Evolutionary conservation across 1,140 invertebrate species (phyloP).

Genomic region (Chironomus striatipennis): DNA sequence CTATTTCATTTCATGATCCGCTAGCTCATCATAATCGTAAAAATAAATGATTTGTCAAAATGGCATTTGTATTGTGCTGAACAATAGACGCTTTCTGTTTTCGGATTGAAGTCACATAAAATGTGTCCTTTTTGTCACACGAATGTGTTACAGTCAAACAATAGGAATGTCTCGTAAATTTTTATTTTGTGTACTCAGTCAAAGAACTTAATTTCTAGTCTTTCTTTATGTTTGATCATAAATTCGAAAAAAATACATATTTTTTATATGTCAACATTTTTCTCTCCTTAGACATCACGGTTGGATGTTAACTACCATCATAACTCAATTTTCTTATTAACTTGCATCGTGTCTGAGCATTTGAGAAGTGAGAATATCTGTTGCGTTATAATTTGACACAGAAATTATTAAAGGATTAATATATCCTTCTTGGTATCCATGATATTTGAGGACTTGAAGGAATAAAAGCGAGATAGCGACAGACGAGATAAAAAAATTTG

Average conservation of each 20-base stretch:
- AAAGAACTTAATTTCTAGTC: not conserved
- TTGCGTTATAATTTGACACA: not conserved
- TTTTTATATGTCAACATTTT: too few relatives aligned
- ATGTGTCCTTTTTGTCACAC: constrained; percentile 8
- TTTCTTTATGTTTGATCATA: not conserved
- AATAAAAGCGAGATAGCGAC: not conserved
- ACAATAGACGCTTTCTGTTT: too few relatives aligned
- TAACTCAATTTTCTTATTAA: constrained; percentile 1
- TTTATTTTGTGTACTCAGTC: not conserved
- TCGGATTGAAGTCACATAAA: not conserved
- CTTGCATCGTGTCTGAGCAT: not conserved
- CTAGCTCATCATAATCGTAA: constrained; percentile 9
- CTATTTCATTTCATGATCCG: not conserved
- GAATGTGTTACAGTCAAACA: not conserved
- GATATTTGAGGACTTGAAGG: not conserved
- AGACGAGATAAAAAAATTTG: not conserved
- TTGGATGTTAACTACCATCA: constrained; percentile 1
- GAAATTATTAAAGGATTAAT: constrained; percentile 18
- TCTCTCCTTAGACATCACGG: not conserved
- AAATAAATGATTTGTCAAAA: constrained; percentile 23
- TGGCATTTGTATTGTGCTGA: not conserved
- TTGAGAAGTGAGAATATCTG: not conserved
- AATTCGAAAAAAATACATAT: too few relatives aligned
- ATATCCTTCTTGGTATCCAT: not conserved
- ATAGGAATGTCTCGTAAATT: not conserved